Evolutionary conservation across 2,113 vertebrate species (phyloP).

Genomic region (Anoura caudifer): DNA sequence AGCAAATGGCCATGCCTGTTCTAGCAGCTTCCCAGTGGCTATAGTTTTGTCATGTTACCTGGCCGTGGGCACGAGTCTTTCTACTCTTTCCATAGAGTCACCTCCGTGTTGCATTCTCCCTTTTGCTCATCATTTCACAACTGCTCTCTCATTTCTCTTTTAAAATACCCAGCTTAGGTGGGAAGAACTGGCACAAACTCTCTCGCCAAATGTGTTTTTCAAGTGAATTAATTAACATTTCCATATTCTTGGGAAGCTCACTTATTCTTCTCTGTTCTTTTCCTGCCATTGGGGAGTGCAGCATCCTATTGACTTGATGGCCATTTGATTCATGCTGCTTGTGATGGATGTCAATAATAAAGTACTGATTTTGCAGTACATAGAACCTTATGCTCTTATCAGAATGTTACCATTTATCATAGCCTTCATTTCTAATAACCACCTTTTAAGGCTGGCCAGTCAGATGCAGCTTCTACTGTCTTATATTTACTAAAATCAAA

Average conservation of each 20-base stretch:
- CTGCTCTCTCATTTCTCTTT: background rate
- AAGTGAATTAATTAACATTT: background rate
- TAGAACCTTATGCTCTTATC: background rate
- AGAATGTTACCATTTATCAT: background rate
- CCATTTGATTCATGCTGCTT: background rate
- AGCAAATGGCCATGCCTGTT: background rate
- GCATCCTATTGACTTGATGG: background rate
- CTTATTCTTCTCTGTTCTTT: background rate
- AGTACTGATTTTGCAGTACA: background rate
- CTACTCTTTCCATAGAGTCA: background rate
- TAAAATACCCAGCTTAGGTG: background rate
- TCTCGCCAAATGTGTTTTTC: background rate
- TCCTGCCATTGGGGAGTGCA: background rate
- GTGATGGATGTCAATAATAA: background rate
- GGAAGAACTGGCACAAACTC: background rate
- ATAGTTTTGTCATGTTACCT: background rate
- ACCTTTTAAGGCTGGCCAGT: background rate
- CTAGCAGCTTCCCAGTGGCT: background rate
- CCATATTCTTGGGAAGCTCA: background rate
- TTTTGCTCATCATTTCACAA: background rate
- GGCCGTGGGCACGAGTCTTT: background rate
- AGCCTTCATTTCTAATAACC: background rate
- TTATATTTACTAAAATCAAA: background rate
- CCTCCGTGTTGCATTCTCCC: background rate
- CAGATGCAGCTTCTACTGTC: background rate